Evolutionary conservation across 1,140 invertebrate species (phyloP).

Genomic region (Drosophila oshimai): DNA sequence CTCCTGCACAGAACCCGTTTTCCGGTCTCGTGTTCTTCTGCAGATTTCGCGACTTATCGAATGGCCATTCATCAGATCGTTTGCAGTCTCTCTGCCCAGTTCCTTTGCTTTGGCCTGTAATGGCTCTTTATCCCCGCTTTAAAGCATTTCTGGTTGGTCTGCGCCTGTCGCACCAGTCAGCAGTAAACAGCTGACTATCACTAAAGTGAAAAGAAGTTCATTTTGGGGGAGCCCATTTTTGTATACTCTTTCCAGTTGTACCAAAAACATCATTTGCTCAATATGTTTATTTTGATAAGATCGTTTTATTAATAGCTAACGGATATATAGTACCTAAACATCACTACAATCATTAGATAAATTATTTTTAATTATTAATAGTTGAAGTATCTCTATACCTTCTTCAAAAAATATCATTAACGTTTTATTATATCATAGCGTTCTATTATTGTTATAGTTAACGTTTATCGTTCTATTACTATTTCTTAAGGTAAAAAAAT

Average conservation of each 20-base stretch:
- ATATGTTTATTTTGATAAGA: too few species aligned
- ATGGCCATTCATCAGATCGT: neutral
- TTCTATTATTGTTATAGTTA: too few species aligned
- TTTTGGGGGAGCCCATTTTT: neutral
- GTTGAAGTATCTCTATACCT: too few species aligned
- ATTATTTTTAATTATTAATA: too few species aligned
- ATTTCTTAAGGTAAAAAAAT: too few species aligned
- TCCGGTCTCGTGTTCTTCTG: slow-evolving; percentile 14
- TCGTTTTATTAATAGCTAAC: too few species aligned
- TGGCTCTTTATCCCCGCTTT: slow-evolving; percentile 68
- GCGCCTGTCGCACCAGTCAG: slow-evolving; percentile 69
- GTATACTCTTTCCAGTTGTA: neutral
- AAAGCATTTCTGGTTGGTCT: slow-evolving; percentile 79
- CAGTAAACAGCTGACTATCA: slow-evolving; percentile 78
- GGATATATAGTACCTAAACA: too few species aligned
- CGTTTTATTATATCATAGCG: too few species aligned
- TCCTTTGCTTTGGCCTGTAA: slow-evolving; percentile 46
- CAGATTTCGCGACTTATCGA: slow-evolving; percentile 8
- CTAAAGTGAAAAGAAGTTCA: slow-evolving; percentile 5
- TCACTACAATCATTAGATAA: too few species aligned
- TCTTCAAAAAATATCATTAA: too few species aligned
- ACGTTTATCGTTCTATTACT: too few species aligned
- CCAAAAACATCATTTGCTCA: too few species aligned
- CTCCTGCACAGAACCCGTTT: neutral
- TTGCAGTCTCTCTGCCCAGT: neutral